Base-by-base conservation (phyloP, 2,888 invertebrate species). In the Calliphora vomitoria region DNA sequence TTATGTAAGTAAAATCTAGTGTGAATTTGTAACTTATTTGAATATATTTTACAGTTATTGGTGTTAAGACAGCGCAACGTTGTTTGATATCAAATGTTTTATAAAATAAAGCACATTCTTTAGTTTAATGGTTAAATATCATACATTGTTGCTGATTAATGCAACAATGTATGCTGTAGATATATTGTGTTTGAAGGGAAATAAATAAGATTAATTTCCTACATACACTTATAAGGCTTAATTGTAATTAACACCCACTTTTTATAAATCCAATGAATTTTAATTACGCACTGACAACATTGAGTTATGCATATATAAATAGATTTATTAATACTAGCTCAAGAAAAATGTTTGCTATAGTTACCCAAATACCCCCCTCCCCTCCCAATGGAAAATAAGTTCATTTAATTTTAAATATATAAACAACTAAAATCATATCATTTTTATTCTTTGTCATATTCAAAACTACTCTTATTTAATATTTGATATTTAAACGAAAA, bases 241-340 rank as follows among this genome's bases (percentile, higher is more conserved):
- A 38, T 1, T 64, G 64, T 76, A 50, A 64, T 76, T 50, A 64
- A 76, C 75, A 64, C 75, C 75, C 15, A 18, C 31, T 35, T 18
- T 35, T 20, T 76, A 20, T 11, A 47, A 15, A 15, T 53, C 5
- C 15, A 25, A 25, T 25, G 25, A 50, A 5, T 50, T 20, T 10
- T 20, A 20, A 55, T 10, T 55, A 55, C 15, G 20, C 20, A 55
- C 58, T 58, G 20, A n/a, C 6, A 35, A 6, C 35, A 35, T 11
- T 11, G 8, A 44, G 44, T 44, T 11, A 44, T 44, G 44, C 8
- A 44, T 44, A 11, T 44, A 25, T 13, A 44, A 11, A 11, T 44
- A 44, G 1, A 13, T 44, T 10, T 11, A 11, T 4, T 13, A 44
- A 44, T 1, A 13, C 8, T 10, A 44, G 13, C 11, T 41, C 11